Conservation (phyloP, 1,140 invertebrate genomes). For the Lerema accius region DNA sequence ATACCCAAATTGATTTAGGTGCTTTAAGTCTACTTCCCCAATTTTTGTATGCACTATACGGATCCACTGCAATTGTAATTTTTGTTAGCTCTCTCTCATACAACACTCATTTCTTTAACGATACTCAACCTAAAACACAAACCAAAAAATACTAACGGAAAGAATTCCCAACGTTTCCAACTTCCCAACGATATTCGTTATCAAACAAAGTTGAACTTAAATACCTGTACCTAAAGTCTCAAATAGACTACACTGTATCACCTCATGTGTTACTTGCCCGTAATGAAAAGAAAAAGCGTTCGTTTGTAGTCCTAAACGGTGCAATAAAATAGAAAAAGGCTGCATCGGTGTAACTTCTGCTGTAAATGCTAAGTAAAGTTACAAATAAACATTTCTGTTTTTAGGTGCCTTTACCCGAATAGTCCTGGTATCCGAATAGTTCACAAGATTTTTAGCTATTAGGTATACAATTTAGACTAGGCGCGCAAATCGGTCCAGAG, state of each 20-base stretch:
- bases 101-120: background rate
- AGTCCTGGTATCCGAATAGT: background rate
- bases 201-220: background rate
- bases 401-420: background rate
- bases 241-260: background rate
- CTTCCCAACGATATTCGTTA: background rate
- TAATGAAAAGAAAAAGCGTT: conserved; percentile 20
- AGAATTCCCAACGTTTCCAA: background rate
- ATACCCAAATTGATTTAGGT: too few relatives aligned
- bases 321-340: conserved; percentile 26
- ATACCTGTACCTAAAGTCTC: background rate
- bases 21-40: too few relatives aligned
- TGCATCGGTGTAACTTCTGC: conserved; percentile 12
- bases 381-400: conserved; percentile 19
- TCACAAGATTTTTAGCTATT: too few relatives aligned
- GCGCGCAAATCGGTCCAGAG: too few relatives aligned
- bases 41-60: too few relatives aligned
- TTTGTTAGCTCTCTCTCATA: too few relatives aligned
- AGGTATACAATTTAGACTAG: too few relatives aligned
- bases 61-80: too few relatives aligned
- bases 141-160: background rate
- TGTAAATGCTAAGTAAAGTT: conserved; percentile 13
- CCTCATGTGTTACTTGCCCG: conserved; percentile 8
- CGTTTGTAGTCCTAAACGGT: conserved; percentile 24
- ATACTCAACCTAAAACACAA: background rate